Percentiles rank a stretch among this genome's conserved stretches.
Conservation (phyloP, 2,888 invertebrate species). For the Limnephilus marmoratus region DNA sequence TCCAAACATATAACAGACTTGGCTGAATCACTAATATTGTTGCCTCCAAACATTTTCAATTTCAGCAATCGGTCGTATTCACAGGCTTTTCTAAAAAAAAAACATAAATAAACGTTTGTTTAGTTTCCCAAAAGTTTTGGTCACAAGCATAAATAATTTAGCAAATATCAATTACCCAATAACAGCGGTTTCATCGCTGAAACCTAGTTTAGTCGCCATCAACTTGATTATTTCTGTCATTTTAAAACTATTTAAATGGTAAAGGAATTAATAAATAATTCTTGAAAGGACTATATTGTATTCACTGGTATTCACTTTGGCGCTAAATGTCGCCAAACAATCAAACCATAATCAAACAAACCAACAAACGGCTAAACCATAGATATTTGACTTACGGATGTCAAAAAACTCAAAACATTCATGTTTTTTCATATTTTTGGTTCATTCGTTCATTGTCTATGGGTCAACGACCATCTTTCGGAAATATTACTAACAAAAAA, state of each 20-base stretch:
- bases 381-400: no score
- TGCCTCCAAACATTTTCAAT: constrained; percentile 72
- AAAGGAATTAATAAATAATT: neutral
- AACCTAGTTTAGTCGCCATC: constrained; percentile 73
- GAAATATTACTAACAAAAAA: no score
- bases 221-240: constrained; percentile 69
- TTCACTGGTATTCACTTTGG: neutral
- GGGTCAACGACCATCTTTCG: no score
- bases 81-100: constrained; percentile 74
- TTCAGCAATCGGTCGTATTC: constrained; percentile 76
- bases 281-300: neutral
- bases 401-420: no score
- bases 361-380: no score
- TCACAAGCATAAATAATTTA: neutral
- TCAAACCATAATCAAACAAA: no score
- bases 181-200: constrained; percentile 72
- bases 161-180: constrained; percentile 69
- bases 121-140: neutral
- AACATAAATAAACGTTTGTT: constrained; percentile 21
- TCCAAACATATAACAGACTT: constrained; percentile 81
- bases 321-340: no score
- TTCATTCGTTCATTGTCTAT: no score
- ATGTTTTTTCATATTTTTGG: no score
- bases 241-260: neutral
- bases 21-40: constrained; percentile 77